Conservation (phyloP, 2,113 vertebrate species). For the Siniperca knerii region DNA sequence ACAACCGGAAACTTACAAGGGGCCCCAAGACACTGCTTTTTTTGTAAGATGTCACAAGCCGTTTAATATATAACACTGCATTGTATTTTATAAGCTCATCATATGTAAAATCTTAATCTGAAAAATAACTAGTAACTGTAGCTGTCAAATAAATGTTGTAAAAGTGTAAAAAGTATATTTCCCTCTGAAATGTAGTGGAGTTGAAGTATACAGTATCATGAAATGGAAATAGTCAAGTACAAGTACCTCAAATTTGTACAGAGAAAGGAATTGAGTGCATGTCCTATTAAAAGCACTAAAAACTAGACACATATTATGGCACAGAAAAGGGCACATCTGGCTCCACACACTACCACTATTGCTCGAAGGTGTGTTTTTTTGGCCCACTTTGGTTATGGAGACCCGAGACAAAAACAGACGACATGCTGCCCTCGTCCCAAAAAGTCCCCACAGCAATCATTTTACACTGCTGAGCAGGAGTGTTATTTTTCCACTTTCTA, state of each 20-base stretch:
- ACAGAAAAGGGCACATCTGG: constrained; percentile 23
- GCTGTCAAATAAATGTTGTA: background rate
- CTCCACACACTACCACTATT: background rate
- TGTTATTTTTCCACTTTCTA: constrained; percentile 74
- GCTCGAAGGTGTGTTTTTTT: constrained; percentile 32
- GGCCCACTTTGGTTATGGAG: constrained; percentile 26
- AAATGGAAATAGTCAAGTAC: background rate
- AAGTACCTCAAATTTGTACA: too few species aligned
- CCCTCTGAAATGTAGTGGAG: background rate
- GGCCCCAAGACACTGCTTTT: background rate
- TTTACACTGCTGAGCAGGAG: constrained; percentile 60
- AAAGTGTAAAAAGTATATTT: background rate
- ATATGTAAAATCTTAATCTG: background rate
- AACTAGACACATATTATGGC: constrained; percentile 4
- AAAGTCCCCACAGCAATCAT: constrained; percentile 41
- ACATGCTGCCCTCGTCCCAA: constrained; percentile 26
- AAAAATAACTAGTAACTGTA: background rate
- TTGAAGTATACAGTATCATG: background rate
- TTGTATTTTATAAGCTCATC: background rate
- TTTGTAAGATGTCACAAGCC: too few species aligned
- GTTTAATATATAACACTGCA: background rate
- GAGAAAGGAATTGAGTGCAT: background rate
- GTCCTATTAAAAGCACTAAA: background rate
- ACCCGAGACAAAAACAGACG: constrained; percentile 12
- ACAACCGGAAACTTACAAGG: background rate